Conservation (phyloP, 2,888 invertebrate species). For the Mimumesa dahlbomi region DNA sequence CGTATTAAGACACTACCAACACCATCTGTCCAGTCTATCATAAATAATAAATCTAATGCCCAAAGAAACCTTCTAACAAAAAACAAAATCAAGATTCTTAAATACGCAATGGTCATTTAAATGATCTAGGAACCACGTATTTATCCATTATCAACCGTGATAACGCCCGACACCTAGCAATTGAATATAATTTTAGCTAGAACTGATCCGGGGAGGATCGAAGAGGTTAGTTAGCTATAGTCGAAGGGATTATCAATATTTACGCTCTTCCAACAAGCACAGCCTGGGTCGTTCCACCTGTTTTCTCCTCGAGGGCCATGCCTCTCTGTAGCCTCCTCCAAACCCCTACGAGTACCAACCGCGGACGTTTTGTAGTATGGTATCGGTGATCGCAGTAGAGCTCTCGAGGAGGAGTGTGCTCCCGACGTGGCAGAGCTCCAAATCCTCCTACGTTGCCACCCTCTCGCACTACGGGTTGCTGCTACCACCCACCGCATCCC, state of each 20-base stretch:
- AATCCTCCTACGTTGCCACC: slow-evolving; percentile 71
- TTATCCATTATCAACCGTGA: no score
- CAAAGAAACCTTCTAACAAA: no score
- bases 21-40: no score
- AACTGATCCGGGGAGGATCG: slow-evolving; percentile 17
- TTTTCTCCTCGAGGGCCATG: slow-evolving; percentile 67
- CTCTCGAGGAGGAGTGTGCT: slow-evolving; percentile 77
- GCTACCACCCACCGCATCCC: background rate
- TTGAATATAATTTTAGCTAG: no score
- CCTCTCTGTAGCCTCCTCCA: slow-evolving; percentile 63
- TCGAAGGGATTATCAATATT: slow-evolving; percentile 77
- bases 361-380: slow-evolving; percentile 73
- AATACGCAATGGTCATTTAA: no score
- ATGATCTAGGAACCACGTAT: no score
- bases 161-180: no score
- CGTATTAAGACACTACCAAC: no score
- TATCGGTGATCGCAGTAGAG: slow-evolving; percentile 80
- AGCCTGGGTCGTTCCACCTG: slow-evolving; percentile 72
- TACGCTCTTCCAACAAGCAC: slow-evolving; percentile 67
- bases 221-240: slow-evolving; percentile 57
- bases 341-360: slow-evolving; percentile 70
- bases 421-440: slow-evolving; percentile 79
- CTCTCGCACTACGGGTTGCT: slow-evolving; percentile 48
- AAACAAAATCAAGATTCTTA: no score
- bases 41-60: no score